Percentiles rank a stretch among this genome's conserved stretches.
Conservation (phyloP, 2,888 invertebrate species). For the Listrodromus nycthemerus region DNA sequence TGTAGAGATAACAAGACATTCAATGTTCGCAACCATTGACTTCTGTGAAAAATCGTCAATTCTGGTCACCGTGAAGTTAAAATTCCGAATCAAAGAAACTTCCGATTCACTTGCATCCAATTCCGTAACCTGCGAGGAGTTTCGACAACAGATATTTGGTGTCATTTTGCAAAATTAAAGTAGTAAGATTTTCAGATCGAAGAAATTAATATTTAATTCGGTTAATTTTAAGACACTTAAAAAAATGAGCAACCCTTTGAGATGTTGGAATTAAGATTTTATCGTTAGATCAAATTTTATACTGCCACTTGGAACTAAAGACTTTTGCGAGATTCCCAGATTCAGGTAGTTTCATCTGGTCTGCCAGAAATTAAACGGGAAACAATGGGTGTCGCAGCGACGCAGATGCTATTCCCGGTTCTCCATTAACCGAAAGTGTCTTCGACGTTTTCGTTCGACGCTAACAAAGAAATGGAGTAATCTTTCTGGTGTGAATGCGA, state of each 20-base stretch:
- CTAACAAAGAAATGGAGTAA: conserved; percentile 37
- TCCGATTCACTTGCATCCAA: not conserved
- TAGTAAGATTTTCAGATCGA: too few relatives aligned
- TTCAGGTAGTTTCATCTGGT: conserved; percentile 17
- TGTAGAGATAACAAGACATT: not conserved
- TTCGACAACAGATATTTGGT: not conserved
- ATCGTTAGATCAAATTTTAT: not conserved
- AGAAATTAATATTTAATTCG: too few relatives aligned
- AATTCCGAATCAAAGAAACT: not conserved
- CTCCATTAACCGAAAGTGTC: conserved; percentile 6
- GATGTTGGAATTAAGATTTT: too few relatives aligned
- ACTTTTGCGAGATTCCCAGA: conserved; percentile 19
- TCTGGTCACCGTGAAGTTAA: not conserved
- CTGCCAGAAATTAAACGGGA: conserved; percentile 23
- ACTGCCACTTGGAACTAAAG: not conserved
- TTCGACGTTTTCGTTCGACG: conserved; percentile 46
- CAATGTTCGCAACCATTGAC: not conserved
- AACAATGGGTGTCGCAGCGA: conserved; percentile 14
- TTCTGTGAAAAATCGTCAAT: not conserved
- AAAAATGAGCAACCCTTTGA: too few relatives aligned
- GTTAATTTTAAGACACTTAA: not conserved
- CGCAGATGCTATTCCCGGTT: conserved; percentile 12
- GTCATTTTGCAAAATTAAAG: too few relatives aligned
- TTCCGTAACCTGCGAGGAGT: not conserved
- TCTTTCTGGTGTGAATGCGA: conserved; percentile 15